Percentiles rank a stretch among this genome's conserved stretches.
Conservation (phyloP, 1,140 invertebrate species). For the Harpegnathos saltator region DNA sequence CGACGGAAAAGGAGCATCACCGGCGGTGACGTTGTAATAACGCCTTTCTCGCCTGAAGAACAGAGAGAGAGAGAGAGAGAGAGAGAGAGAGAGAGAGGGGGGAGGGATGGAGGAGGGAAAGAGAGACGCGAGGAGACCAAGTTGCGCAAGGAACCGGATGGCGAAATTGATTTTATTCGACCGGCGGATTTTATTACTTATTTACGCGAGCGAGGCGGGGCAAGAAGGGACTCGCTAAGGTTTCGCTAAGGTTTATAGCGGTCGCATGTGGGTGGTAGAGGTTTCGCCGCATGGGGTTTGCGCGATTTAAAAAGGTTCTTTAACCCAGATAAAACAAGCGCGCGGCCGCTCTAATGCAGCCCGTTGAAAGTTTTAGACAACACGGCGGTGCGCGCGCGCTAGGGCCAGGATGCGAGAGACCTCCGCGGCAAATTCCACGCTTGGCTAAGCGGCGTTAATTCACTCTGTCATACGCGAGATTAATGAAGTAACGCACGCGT, state of each 20-base stretch:
- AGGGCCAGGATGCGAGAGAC: not conserved
- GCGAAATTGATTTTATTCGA: constrained; percentile 29
- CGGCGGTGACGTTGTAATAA: not conserved
- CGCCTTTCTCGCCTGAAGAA: not conserved
- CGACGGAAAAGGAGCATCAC: not conserved
- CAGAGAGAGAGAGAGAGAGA: too few relatives aligned
- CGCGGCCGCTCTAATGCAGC: constrained; percentile 8
- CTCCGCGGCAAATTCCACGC: not conserved
- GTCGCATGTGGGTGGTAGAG: too few relatives aligned
- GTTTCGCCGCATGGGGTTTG: not conserved
- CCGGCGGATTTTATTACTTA: constrained; percentile 30
- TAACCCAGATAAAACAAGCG: constrained; percentile 27
- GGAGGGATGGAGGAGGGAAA: too few relatives aligned
- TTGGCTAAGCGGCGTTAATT: constrained; percentile 7
- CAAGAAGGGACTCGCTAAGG: not conserved
- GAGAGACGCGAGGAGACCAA: not conserved
- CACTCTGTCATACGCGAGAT: not conserved
- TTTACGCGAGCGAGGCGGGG: constrained; percentile 27
- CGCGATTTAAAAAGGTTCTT: constrained; percentile 37
- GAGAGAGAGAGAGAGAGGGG: too few relatives aligned
- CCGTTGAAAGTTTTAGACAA: constrained; percentile 44
- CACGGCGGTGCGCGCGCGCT: not conserved
- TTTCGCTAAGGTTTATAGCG: constrained; percentile 15
- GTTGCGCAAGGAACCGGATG: not conserved
- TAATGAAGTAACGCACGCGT: constrained; percentile 27